A percentile compares a stretch with the other conserved stretches of the same genome.
Conservation (phyloP, 2,797 vertebrate genomes). For the Syngnathus rostellatus region DNA sequence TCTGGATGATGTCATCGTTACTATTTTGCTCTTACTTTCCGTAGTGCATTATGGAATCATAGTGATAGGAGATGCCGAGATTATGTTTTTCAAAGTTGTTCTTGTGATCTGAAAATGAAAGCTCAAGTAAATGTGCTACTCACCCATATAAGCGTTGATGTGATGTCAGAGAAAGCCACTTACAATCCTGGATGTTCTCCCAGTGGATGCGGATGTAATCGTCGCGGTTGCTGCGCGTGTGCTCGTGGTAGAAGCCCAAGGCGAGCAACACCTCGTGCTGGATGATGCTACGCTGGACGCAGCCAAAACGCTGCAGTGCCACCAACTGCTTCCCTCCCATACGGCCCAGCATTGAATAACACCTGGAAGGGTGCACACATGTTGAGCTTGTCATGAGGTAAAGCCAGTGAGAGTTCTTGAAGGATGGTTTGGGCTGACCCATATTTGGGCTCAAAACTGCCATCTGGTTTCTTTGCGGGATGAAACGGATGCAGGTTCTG, state of each 20-base stretch:
- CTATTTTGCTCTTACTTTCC: conserved; percentile 34
- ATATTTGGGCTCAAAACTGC: conserved; percentile 27
- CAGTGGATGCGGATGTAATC: conserved; percentile 62
- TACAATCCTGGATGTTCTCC: conserved; percentile 37
- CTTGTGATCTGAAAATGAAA: conserved; percentile 12
- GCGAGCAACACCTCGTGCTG: conserved; percentile 70
- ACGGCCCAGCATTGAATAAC: conserved; percentile 61
- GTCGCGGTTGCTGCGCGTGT: conserved; percentile 70
- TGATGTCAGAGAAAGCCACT: neutral
- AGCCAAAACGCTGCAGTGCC: conserved; percentile 64
- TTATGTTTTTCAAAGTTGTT: conserved; percentile 62
- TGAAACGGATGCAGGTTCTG: conserved; percentile 51
- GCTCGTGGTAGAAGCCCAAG: conserved; percentile 73
- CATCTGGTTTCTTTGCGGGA: neutral
- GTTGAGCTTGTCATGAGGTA: too few relatives aligned
- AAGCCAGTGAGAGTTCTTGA: too few relatives aligned
- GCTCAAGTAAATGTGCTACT: fast-evolving
- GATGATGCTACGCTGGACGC: conserved; percentile 55
- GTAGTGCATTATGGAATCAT: conserved; percentile 76
- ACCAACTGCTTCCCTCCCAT: conserved; percentile 59
- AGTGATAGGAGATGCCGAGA: conserved; percentile 65
- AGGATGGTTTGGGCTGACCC: conserved; percentile 42
- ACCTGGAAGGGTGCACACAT: conserved; percentile 47
- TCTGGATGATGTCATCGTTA: neutral
- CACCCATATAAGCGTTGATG: too few relatives aligned